These are phyloP conservation scores for Ceyx margarethae DNA, from an alignment of 2,113 vertebrate species.

Conservation along the genomic window DNA sequence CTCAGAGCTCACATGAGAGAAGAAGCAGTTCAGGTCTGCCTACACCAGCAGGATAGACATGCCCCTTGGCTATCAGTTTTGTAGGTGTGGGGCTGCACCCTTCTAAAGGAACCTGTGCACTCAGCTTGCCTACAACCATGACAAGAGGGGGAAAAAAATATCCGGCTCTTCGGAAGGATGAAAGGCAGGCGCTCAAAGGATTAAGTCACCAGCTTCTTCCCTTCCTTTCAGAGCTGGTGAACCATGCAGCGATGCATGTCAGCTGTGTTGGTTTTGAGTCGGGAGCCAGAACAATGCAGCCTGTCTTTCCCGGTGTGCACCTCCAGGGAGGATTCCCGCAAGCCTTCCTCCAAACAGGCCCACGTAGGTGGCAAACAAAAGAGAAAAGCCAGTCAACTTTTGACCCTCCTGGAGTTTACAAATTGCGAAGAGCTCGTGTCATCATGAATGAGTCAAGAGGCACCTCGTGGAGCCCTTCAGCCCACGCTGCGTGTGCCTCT, in stretches of 20 bases:
- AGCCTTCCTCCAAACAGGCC: not conserved
- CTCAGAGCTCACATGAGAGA: not conserved
- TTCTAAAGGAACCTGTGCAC: not conserved
- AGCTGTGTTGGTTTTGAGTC: conserved; percentile 13
- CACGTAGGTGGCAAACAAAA: not conserved
- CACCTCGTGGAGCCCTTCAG: not conserved
- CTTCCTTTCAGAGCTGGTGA: conserved; percentile 39
- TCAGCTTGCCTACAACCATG: not conserved
- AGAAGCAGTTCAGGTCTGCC: not conserved
- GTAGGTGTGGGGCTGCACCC: conserved; percentile 19
- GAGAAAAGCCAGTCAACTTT: conserved; percentile 43
- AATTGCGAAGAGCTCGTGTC: not conserved
- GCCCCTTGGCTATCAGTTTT: conserved; percentile 14
- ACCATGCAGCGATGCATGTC: not conserved
- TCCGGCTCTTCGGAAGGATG: not conserved
- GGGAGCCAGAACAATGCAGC: not conserved
- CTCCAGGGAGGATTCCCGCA: conserved; percentile 6
- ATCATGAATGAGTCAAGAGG: not conserved
- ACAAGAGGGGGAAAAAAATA: not conserved
- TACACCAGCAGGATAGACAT: not conserved
- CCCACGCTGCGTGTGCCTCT: not conserved
- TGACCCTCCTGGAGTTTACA: conserved; percentile 27
- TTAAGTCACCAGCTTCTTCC: conserved; percentile 25
- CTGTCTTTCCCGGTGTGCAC: not conserved
- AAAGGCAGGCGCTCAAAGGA: conserved; percentile 11